Conservation (phyloP, 2,888 invertebrate genomes). For the Drosophila limbata region DNA sequence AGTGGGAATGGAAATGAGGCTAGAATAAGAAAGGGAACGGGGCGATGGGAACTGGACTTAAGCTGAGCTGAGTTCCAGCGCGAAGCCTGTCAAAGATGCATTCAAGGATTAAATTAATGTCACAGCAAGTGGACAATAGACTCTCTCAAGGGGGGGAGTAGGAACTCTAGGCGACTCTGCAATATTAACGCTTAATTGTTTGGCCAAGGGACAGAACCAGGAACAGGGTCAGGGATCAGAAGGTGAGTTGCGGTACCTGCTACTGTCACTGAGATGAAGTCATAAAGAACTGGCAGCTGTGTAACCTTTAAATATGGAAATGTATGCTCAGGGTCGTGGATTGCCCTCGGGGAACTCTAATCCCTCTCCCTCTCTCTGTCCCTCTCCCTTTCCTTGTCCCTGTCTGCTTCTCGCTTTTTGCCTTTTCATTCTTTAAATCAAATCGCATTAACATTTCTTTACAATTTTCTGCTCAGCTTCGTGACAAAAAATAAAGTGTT, state of each 20-base stretch:
- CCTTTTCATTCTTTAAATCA: slow-evolving; percentile 78
- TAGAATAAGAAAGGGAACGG: slow-evolving; percentile 8
- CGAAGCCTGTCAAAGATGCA: slow-evolving; percentile 78
- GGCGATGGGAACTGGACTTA: slow-evolving; percentile 38
- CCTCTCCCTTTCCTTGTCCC: background rate
- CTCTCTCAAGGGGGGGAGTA: background rate
- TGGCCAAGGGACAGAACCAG: slow-evolving; percentile 30
- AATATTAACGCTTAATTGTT: slow-evolving; percentile 79
- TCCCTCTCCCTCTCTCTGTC: slow-evolving; percentile 1
- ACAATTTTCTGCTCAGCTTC: slow-evolving; percentile 76
- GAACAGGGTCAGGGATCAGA: background rate
- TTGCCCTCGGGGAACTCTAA: slow-evolving; percentile 51
- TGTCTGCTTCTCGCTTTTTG: slow-evolving; percentile 44
- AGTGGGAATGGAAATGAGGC: slow-evolving; percentile 2
- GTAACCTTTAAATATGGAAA: slow-evolving; percentile 75
- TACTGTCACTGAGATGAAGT: slow-evolving; percentile 59
- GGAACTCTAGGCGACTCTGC: slow-evolving; percentile 22
- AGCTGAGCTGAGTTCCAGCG: slow-evolving; percentile 26
- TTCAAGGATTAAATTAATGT: slow-evolving; percentile 81
- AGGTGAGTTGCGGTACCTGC: slow-evolving; percentile 29
- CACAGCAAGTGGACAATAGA: slow-evolving; percentile 77
- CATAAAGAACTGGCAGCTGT: slow-evolving; percentile 64
- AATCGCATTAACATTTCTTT: slow-evolving; percentile 81
- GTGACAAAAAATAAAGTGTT: slow-evolving; percentile 77
- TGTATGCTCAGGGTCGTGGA: slow-evolving; percentile 65